Evolutionary conservation across 2,888 invertebrate species (phyloP).

Genomic region (Mythimna impura): DNA sequence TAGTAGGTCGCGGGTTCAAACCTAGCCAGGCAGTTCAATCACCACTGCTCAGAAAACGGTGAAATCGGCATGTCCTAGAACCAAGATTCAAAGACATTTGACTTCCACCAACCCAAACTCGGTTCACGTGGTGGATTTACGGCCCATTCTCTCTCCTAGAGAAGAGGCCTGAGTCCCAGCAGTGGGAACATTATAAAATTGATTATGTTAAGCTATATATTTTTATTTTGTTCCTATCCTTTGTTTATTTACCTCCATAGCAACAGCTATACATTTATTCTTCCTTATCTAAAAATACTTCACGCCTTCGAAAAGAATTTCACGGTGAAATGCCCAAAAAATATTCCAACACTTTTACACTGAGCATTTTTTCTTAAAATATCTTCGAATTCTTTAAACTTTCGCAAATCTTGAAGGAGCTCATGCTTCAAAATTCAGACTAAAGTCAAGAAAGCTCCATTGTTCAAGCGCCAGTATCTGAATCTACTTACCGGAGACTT

Average conservation of each 20-base stretch:
- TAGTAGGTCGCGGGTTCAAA: too few species aligned
- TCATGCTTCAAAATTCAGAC: conserved; percentile 64
- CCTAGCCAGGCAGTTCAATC: too few species aligned
- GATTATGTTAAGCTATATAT: too few species aligned
- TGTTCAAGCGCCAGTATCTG: conserved; percentile 72
- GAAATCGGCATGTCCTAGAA: too few species aligned
- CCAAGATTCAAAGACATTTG: too few species aligned
- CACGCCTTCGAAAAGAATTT: conserved; percentile 29
- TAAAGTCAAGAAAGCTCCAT: conserved; percentile 72
- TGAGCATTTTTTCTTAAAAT: conserved; percentile 44
- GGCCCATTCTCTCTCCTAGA: too few species aligned
- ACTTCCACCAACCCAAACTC: too few species aligned
- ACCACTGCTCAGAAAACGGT: too few species aligned
- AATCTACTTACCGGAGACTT: conserved; percentile 73
- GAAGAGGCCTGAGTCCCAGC: too few species aligned
- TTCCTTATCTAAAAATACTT: conserved; percentile 12
- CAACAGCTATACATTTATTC: not conserved
- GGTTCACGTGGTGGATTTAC: too few species aligned
- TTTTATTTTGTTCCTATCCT: not conserved
- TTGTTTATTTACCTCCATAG: conserved; percentile 7
- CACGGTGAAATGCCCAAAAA: conserved; percentile 18
- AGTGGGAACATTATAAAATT: too few species aligned
- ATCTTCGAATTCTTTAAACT: conserved; percentile 48
- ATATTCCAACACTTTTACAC: conserved; percentile 39
- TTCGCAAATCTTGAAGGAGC: conserved; percentile 64